Evolutionary conservation across 2,113 vertebrate species (phyloP).

Genomic region (Peromyscus polionotus): DNA sequence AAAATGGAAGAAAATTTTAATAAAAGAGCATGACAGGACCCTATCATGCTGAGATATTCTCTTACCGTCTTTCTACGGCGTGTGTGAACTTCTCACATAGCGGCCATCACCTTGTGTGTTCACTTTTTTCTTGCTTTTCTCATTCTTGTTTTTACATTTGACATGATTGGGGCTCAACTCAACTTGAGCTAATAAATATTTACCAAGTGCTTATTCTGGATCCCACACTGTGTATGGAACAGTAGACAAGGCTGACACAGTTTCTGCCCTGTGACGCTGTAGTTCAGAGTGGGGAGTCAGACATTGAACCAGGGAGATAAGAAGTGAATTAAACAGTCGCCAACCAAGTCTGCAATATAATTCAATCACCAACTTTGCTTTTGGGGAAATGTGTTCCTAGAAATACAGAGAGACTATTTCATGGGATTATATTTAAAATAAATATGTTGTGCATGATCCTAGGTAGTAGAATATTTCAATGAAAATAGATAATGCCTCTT

Average conservation of each 20-base stretch:
- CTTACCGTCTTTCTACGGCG: not conserved
- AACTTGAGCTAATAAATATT: constrained; percentile 60
- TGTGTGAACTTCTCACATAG: not conserved
- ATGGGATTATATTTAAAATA: constrained; percentile 29
- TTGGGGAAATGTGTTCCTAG: constrained; percentile 49
- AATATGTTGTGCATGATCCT: not conserved
- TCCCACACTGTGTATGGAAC: not conserved
- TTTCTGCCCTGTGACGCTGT: not conserved
- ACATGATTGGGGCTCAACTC: constrained; percentile 2
- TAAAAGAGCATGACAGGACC: not conserved
- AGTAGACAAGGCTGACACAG: not conserved
- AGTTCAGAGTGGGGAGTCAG: constrained; percentile 10
- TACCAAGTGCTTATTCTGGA: not conserved
- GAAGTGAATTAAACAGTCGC: constrained; percentile 42
- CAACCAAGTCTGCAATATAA: not conserved
- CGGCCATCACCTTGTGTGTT: not conserved
- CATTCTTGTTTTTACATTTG: not conserved
- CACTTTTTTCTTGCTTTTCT: not conserved
- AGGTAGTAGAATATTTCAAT: not conserved
- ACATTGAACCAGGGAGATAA: constrained; percentile 7
- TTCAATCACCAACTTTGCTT: not conserved
- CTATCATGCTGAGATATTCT: not conserved
- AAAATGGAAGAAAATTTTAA: not conserved
- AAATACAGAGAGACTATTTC: constrained; percentile 46
- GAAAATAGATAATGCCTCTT: not conserved